These are phyloP conservation scores for Hippasteria phrygiana DNA, from an alignment of 53 echinoderm and acorn worm genomes.

Conservation along the genomic window DNA sequence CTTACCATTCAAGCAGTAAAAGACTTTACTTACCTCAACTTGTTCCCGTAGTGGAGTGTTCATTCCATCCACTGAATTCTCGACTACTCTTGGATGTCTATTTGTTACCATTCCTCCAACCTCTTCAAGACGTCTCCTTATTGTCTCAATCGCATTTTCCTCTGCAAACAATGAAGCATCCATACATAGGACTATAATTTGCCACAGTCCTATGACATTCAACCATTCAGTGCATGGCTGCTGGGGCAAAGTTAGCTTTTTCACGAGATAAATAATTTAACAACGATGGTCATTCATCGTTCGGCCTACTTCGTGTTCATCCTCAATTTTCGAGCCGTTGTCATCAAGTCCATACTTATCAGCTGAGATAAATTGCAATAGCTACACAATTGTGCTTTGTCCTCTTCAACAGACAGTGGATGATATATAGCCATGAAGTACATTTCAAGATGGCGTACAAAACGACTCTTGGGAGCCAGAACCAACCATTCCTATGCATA, in stretches of 20 bases:
- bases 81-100: constrained; percentile 42
- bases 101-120: constrained; percentile 67
- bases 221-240: not conserved
- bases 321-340: not conserved
- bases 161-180: constrained; percentile 36
- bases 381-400: not conserved
- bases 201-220: not conserved
- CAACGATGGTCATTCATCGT: too few species aligned
- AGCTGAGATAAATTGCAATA: not conserved
- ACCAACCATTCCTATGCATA: too few species aligned
- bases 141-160: constrained; percentile 79
- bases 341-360: not conserved
- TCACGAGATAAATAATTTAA: too few species aligned
- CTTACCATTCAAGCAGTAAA: too few species aligned
- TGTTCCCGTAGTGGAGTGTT: constrained; percentile 67
- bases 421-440: not conserved
- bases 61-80: constrained; percentile 62
- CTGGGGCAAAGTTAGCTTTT: too few species aligned
- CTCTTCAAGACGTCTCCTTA: constrained; percentile 72
- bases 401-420: not conserved
- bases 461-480: not conserved
- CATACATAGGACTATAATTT: not conserved
- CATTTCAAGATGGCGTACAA: not conserved
- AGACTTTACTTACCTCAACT: constrained; percentile 69
- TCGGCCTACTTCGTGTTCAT: not conserved